Evolutionary conservation across 2,113 vertebrate genomes (phyloP), one percentile per base, ranked within the genome.

Genomic region (Cervus canadensis): DNA sequence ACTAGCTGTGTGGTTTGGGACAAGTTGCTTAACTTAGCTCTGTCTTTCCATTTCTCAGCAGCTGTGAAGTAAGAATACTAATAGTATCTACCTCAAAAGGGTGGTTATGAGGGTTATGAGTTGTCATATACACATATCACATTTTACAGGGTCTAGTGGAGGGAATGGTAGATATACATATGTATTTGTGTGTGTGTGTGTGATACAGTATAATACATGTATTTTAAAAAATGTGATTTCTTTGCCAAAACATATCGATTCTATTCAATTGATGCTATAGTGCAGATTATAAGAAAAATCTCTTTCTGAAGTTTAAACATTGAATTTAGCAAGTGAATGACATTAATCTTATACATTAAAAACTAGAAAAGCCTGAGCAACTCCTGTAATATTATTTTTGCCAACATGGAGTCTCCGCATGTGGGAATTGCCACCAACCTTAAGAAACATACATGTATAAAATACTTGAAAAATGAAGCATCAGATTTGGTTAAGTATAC

Each of bases 401-500:
- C 15, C 40, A 45, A 4, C 21, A 33, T 21, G 78, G 90, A 92
- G n/a, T 67, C 81, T 83, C n/a, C 56, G 5, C 26, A 28, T 10
- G 15, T 82, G 71, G 74, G 36, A 96, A 84, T 19, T 21, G 6
- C 21, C 76, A 67, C 5, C 30, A 17, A 84, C 74, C 36, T 81
- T 94, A 92, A 96, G 97, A 95, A 97, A 91, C 94, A 98, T 96
- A 98, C 59, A 28, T 74, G 6, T 87, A 97, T 89, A 71, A 96
- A 93, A 97, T 87, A 95, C 62, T 98, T 87, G 97, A 97, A 98
- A 98, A 97, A 97, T 62, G 60, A 97, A 98, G 98, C 85, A 71
- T 57, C 84, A 92, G 97, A 98, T 93, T 92, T 87, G 78, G 96
- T 95, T 97, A 97, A 97, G 98, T 98, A 99, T 99, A 99, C 30